These are phyloP conservation scores for Acrocera orbiculus DNA, from an alignment of 2,888 invertebrate genomes.

Conservation along the genomic window DNA sequence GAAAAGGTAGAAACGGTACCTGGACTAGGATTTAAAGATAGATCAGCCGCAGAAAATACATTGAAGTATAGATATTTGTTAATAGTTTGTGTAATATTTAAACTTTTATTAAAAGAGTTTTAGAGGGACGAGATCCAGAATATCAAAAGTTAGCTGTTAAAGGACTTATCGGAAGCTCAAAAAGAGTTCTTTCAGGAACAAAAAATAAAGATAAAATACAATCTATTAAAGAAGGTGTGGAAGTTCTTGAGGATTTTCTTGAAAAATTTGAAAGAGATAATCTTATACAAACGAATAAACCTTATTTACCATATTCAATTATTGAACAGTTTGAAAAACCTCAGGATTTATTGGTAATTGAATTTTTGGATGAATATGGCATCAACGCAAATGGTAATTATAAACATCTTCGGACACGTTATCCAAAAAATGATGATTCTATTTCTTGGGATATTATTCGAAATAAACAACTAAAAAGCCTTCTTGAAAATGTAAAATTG, in stretches of 20 bases:
- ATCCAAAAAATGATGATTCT: conserved; percentile 34
- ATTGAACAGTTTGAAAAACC: conserved; percentile 40
- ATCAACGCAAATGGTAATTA: conserved; percentile 42
- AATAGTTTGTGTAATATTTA: too few species aligned
- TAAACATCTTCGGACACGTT: conserved; percentile 50
- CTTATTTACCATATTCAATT: conserved; percentile 44
- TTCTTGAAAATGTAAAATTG: conserved; percentile 40
- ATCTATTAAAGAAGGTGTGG: conserved; percentile 55
- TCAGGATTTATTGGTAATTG: conserved; percentile 33
- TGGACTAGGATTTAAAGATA: conserved; percentile 61
- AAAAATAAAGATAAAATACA: conserved; percentile 57
- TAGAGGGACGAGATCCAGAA: conserved; percentile 57
- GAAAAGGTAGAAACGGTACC: conserved; percentile 46
- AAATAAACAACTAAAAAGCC: conserved; percentile 41
- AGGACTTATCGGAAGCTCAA: conserved; percentile 52
- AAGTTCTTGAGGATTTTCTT: conserved; percentile 52
- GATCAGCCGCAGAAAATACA: conserved; percentile 51
- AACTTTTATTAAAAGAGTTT: conserved; percentile 24
- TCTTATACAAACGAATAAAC: conserved; percentile 47
- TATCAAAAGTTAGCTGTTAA: conserved; percentile 57
- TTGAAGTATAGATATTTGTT: conserved; percentile 30
- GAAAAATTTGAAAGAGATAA: conserved; percentile 54
- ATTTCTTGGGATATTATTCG: conserved; percentile 61
- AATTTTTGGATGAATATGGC: conserved; percentile 48
- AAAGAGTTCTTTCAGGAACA: conserved; percentile 54